Evolutionary conservation across 2,888 invertebrate genomes (phyloP).

Genomic region (Invenusta paracnida): DNA sequence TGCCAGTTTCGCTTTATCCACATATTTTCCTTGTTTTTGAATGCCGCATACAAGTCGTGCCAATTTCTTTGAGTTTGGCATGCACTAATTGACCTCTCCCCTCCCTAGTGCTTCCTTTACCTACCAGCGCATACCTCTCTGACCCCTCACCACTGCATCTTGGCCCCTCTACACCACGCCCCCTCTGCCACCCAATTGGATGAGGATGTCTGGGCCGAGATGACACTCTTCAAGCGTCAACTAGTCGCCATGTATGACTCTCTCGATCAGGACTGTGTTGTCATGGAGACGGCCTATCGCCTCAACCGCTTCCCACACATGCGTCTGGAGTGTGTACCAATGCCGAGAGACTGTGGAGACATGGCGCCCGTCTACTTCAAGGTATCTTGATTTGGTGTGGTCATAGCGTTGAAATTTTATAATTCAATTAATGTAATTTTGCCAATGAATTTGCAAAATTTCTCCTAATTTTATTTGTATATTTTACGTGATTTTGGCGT

Average conservation of each 20-base stretch:
- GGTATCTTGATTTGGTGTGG: too few relatives aligned
- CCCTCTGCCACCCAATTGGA: slow-evolving; percentile 77
- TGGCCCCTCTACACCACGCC: slow-evolving; percentile 77
- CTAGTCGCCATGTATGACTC: slow-evolving; percentile 66
- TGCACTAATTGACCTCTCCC: not conserved
- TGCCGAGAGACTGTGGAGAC: slow-evolving; percentile 77
- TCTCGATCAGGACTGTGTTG: slow-evolving; percentile 73
- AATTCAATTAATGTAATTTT: too few relatives aligned
- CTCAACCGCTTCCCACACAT: slow-evolving; percentile 76
- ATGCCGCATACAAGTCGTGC: too few relatives aligned
- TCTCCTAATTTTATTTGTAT: too few relatives aligned
- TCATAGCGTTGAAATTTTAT: too few relatives aligned
- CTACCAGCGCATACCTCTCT: slow-evolving; percentile 76
- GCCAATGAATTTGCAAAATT: too few relatives aligned
- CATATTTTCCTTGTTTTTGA: too few relatives aligned
- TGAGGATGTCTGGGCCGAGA: slow-evolving; percentile 86
- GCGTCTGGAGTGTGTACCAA: slow-evolving; percentile 79
- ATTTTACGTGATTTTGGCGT: too few relatives aligned
- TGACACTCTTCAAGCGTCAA: slow-evolving; percentile 32
- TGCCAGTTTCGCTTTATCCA: too few relatives aligned
- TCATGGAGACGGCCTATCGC: slow-evolving; percentile 79
- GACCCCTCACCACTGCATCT: slow-evolving; percentile 75
- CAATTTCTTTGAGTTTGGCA: too few relatives aligned
- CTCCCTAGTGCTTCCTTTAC: slow-evolving; percentile 67
- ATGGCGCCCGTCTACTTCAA: slow-evolving; percentile 67